Base-by-base conservation (phyloP, 2,888 invertebrate species). In the Abscondita cerata region DNA sequence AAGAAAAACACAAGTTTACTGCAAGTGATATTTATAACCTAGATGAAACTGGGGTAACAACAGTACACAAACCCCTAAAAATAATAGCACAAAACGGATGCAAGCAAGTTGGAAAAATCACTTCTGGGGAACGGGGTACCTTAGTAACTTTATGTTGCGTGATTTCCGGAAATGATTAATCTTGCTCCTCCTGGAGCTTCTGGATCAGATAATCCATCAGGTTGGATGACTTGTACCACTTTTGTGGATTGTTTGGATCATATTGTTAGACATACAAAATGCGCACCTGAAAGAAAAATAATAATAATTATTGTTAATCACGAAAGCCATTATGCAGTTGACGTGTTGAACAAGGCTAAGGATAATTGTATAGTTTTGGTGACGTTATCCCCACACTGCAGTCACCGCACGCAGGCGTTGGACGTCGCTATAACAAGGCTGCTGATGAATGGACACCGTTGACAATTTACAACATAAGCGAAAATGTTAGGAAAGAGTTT, bases 1-100 rank as follows among this genome's bases (percentile, higher is more conserved):
- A 13, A n/a, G 40, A 13, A 13, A 40, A 40, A 8, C 13, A 13
- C 40, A 40, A n/a, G n/a, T n/a, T n/a, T n/a, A n/a, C n/a, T n/a
- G n/a, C n/a, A n/a, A 40, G 40, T 40, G 13, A 40, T 13, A 1
- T 40, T 40, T 40, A 40, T 2, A 78, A 78, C 61, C 38, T 74
- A 18, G 75, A 77, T 68, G 76, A 78, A 67, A 75, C 74, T 25
- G 75, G 72, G 3, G 52, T 75, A 4, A 74, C 75, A 13, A 79
- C 76, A 1, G 77, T 79, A 0, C 74, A 76, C 38, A 70, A 68
- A 48, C 73, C 76, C 2, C 62, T 68, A 9, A 75, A n/a, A 64
- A 66, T 78, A 40, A 50, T 79, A 53, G 75, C 76, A 2, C 36
- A 52, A 38, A 76, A 72, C 65, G 77, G 77, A 25, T 25, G 19